phyloP scores from a whole-genome alignment of 2,113 vertebrate genomes.

The Lepisosteus osseus region DNA sequence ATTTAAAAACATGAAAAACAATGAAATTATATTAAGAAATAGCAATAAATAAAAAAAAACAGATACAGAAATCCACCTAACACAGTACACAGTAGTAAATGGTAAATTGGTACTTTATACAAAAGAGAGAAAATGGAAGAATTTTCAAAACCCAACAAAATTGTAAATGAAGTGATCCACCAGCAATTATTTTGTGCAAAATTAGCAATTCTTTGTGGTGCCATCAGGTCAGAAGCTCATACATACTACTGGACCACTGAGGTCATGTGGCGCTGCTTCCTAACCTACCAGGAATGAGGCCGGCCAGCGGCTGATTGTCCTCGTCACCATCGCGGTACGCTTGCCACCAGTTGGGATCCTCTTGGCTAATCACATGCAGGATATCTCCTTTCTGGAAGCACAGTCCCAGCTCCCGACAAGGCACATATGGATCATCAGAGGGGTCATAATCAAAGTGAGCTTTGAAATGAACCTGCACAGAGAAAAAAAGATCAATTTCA shows the following conservation, averaged over 20 bases:
- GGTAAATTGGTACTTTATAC: too few relatives aligned
- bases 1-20: too few relatives aligned
- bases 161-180: too few relatives aligned
- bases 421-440: conserved; percentile 90
- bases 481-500: too few relatives aligned
- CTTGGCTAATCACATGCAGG: conserved; percentile 93
- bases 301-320: conserved; percentile 89
- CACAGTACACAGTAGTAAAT: too few relatives aligned
- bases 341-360: conserved; percentile 97
- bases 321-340: conserved; percentile 93
- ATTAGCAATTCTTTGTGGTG: too few relatives aligned
- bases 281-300: conserved; percentile 85
- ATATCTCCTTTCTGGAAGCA: conserved; percentile 95
- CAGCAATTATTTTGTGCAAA: too few relatives aligned
- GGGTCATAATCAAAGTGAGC: conserved; percentile 95
- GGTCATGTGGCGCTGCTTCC: not conserved
- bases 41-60: too few relatives aligned
- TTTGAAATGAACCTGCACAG: conserved; percentile 82
- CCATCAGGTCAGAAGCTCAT: too few relatives aligned
- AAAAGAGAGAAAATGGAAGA: conserved; percentile 17
- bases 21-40: too few relatives aligned
- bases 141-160: not conserved
- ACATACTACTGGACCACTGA: too few relatives aligned
- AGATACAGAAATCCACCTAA: too few relatives aligned
- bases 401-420: conserved; percentile 87